These are phyloP conservation scores for Drosophila fuyamai DNA, from an alignment of 1,140 invertebrate species.

Conservation along the genomic window DNA sequence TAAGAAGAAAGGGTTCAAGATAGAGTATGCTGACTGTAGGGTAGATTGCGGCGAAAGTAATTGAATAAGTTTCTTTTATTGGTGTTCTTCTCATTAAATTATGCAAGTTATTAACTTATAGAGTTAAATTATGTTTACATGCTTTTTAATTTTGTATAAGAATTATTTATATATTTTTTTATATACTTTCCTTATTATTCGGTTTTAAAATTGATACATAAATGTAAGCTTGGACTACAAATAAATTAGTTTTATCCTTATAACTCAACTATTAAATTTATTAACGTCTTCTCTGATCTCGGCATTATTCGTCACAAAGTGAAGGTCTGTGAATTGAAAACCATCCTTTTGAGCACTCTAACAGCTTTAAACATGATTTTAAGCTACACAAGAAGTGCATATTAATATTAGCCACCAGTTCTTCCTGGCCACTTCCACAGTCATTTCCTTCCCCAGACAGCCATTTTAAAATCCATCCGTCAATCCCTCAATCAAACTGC, in stretches of 20 bases:
- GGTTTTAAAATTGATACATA: too few species aligned
- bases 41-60: slow-evolving; percentile 14
- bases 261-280: too few species aligned
- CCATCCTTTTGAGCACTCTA: too few species aligned
- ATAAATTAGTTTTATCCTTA: too few species aligned
- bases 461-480: slow-evolving; percentile 32
- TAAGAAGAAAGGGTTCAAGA: slow-evolving; percentile 1
- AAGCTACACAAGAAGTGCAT: neutral
- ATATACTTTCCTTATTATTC: too few species aligned
- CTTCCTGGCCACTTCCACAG: slow-evolving; percentile 14
- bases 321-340: too few species aligned
- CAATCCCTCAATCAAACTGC: slow-evolving; percentile 18
- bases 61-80: slow-evolving; percentile 20
- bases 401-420: neutral
- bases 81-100: neutral
- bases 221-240: too few species aligned
- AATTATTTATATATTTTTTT: too few species aligned
- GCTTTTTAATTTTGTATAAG: too few species aligned
- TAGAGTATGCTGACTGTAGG: neutral
- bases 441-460: slow-evolving; percentile 26
- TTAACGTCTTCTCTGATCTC: too few species aligned
- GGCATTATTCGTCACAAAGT: too few species aligned
- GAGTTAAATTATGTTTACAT: too few species aligned
- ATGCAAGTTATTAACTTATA: neutral
- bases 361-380: neutral